Evolutionary conservation across 2,113 vertebrate genomes (phyloP), one percentile per base, ranked within the genome.

Genomic region (Rhabdornis inornatus): DNA sequence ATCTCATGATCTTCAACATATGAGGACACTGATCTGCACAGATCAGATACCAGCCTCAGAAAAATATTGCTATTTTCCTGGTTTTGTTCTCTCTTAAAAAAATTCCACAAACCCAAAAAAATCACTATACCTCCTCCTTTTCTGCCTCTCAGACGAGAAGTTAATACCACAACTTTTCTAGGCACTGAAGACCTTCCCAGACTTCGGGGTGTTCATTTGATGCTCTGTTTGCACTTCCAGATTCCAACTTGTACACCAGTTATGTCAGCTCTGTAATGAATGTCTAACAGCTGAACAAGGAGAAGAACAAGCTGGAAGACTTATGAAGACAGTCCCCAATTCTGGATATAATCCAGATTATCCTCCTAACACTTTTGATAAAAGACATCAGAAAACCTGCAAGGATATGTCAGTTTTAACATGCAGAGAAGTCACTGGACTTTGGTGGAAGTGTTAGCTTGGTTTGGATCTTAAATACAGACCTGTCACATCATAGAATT

Each of bases 31-130:
- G 23, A 40, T 63, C 19, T 53, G 8, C 14, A 6, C 0, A 31
- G n/a, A 55, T 45, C 11, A 31, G 28, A 42, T 14, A 55, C 5
- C 4, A 76, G 7, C 20, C 59, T 8, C 13, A 42, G 74, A 64
- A 64, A 74, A 61, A n/a, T 52, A 65, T 6, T 83, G 6, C 2
- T 52, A 11, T 35, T 65, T 75, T 47, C 4, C 18, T 56, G 27
- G 23, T 44, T 84, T 52, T 66, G 10, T 21, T 6, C 3, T 50
- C 2, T 5, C 15, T 50, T 30, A 8, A 56, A 59, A 65, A n/a
- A 27, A 3, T 4, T n/a, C 16, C 23, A 13, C 0, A 0, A 39
- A 24, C 39, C 8, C 23, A 37, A 25, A 1, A 6, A 52, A 72
- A 25, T 22, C 3, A 1, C 53, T 66, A 22, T 31, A 2, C 6